Evolutionary conservation across 2,797 vertebrate genomes (phyloP).

Genomic region (Gymnopithys bicolor): DNA sequence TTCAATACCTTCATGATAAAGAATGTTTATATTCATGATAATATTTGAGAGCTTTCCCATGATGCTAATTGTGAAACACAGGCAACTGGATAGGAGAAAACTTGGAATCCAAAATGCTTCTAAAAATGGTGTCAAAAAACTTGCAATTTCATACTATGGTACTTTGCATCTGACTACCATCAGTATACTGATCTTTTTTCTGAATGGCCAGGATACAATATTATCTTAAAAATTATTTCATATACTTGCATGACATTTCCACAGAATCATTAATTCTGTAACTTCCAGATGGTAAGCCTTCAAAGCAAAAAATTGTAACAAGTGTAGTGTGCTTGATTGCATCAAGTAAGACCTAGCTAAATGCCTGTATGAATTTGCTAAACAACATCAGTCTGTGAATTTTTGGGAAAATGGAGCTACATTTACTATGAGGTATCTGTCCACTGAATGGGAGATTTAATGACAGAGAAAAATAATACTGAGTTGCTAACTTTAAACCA

Average conservation of each 20-base stretch:
- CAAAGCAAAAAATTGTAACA: slow-evolving; percentile 72
- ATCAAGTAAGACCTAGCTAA: slow-evolving; percentile 58
- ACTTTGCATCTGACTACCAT: not conserved
- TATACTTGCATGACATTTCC: slow-evolving; percentile 40
- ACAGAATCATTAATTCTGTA: slow-evolving; percentile 14
- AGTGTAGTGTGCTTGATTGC: slow-evolving; percentile 47
- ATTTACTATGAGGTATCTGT: not conserved
- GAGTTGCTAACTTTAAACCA: not conserved
- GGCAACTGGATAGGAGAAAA: not conserved
- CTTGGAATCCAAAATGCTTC: not conserved
- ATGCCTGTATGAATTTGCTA: slow-evolving; percentile 34
- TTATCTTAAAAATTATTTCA: not conserved
- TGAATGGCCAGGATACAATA: not conserved
- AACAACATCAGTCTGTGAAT: slow-evolving; percentile 42
- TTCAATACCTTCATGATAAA: not conserved
- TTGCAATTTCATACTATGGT: not conserved
- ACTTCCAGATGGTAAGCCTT: slow-evolving; percentile 62
- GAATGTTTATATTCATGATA: not conserved
- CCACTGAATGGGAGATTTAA: slow-evolving; percentile 13
- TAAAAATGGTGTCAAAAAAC: not conserved
- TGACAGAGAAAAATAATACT: slow-evolving; percentile 15
- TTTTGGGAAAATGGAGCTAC: slow-evolving; percentile 42
- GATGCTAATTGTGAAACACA: not conserved
- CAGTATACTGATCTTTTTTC: not conserved
- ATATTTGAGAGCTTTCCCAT: not conserved